Evolutionary conservation across 1,140 invertebrate species (phyloP).

Genomic region (Portunus trituberculatus): DNA sequence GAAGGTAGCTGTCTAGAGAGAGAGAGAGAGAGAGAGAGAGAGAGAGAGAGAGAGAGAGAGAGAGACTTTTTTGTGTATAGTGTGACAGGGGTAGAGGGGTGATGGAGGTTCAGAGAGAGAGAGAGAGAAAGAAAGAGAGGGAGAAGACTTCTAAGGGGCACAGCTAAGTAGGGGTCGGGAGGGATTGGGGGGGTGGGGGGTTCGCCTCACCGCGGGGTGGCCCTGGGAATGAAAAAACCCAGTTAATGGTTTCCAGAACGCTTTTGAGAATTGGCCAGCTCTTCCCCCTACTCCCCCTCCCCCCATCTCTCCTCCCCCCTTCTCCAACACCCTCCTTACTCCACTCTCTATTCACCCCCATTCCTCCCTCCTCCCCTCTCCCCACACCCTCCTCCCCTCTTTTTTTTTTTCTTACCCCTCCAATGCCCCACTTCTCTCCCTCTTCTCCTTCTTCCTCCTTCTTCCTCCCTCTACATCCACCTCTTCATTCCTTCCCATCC

Average conservation of each 20-base stretch:
- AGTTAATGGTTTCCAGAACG: conserved; percentile 71
- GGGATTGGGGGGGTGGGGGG: not conserved
- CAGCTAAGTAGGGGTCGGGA: conserved; percentile 58
- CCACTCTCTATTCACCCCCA: not conserved
- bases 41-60: conserved; percentile 20
- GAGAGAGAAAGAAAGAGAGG: conserved; percentile 42
- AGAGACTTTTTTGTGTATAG: not conserved
- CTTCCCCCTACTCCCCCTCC: not conserved
- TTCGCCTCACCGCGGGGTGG: conserved; percentile 47
- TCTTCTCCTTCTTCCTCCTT: too few relatives aligned
- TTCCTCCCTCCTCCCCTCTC: not conserved
- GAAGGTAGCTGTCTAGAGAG: not conserved
- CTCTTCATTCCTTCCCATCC: too few relatives aligned
- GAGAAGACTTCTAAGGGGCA: conserved; percentile 51
- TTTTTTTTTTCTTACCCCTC: too few relatives aligned
- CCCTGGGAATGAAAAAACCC: conserved; percentile 61
- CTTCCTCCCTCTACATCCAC: too few relatives aligned
- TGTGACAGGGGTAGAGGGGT: not conserved
- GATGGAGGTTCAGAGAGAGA: not conserved
- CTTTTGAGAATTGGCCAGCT: conserved; percentile 46
- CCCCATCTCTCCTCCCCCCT: not conserved
- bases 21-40: not conserved
- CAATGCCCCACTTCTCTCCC: too few relatives aligned
- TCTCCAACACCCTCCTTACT: not conserved
- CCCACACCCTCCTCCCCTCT: too few relatives aligned